phyloP scores from a whole-genome alignment of 2,888 invertebrate genomes.

The Nasonovia ribisnigri region DNA sequence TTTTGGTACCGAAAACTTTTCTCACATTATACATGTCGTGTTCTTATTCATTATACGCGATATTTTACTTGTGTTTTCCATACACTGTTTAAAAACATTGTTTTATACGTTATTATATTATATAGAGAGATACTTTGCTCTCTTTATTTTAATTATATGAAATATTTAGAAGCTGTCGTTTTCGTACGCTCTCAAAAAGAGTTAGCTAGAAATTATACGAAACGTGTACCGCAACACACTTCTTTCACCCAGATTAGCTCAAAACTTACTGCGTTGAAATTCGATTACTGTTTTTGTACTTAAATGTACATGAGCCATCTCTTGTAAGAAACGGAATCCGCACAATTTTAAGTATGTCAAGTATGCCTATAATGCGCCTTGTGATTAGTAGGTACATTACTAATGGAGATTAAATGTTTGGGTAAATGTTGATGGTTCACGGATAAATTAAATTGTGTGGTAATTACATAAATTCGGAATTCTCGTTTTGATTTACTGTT shows the following conservation, averaged over 20 bases:
- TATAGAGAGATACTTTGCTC: no score
- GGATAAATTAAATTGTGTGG: neutral
- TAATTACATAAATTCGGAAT: neutral
- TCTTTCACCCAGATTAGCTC: neutral
- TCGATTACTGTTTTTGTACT: neutral
- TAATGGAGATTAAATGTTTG: neutral
- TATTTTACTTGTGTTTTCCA: conserved; percentile 5
- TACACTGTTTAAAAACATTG: conserved; percentile 12
- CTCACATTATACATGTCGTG: neutral
- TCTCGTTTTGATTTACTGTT: neutral
- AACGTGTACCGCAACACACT: neutral
- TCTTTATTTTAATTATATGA: neutral
- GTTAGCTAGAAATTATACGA: neutral
- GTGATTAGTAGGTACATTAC: neutral
- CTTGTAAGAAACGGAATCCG: neutral
- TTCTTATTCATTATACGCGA: no score
- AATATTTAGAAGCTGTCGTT: neutral
- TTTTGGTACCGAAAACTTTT: neutral
- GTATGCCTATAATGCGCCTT: neutral
- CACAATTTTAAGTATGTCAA: neutral
- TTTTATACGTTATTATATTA: neutral
- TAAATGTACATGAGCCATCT: neutral
- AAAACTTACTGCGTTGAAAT: neutral
- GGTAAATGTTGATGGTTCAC: neutral
- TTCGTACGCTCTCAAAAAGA: neutral